Percentiles rank a stretch among this genome's conserved stretches.
phyloP scores from a whole-genome alignment of 2,888 invertebrate species.

The Colostygia pectinataria region DNA sequence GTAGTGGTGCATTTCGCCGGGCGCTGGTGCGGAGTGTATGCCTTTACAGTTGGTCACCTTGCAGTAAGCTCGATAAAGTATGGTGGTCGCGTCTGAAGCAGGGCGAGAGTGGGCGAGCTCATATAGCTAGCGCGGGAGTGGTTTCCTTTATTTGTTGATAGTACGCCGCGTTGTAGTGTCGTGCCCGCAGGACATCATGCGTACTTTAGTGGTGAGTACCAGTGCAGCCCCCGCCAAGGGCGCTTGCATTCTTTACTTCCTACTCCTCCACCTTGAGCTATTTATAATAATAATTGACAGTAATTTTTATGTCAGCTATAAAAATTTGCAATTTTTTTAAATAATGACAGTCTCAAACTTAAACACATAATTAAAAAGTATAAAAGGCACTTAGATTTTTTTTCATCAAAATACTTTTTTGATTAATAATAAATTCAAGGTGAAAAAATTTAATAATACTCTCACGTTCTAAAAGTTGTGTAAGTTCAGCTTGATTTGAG shows the following conservation, averaged over 20 bases:
- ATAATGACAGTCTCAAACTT: too few species aligned
- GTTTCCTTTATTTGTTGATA: slow-evolving; percentile 79
- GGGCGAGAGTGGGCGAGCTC: slow-evolving; percentile 81
- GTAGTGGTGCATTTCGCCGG: slow-evolving; percentile 56
- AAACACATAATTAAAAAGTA: too few species aligned
- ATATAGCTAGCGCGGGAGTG: slow-evolving; percentile 75
- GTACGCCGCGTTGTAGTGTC: slow-evolving; percentile 74
- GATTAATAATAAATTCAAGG: slow-evolving; percentile 31
- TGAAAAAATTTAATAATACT: slow-evolving; percentile 23
- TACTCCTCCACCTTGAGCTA: slow-evolving; percentile 28
- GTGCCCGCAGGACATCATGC: slow-evolving; percentile 74
- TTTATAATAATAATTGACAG: slow-evolving; percentile 17
- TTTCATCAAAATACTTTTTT: too few species aligned
- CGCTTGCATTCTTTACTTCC: slow-evolving; percentile 43
- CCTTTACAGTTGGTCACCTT: slow-evolving; percentile 74
- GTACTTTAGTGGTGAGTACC: slow-evolving; percentile 73
- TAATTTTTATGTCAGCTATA: slow-evolving; percentile 6
- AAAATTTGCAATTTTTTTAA: background rate
- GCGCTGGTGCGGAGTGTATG: slow-evolving; percentile 41
- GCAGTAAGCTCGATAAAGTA: slow-evolving; percentile 62
- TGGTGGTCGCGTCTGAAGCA: slow-evolving; percentile 74
- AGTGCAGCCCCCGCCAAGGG: slow-evolving; percentile 48
- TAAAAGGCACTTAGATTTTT: too few species aligned
- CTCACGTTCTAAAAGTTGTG: slow-evolving; percentile 9
- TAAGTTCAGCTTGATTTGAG: slow-evolving; percentile 7